These are phyloP conservation scores for Lydus trimaculatus DNA, from an alignment of 2,888 invertebrate genomes.

Conservation along the genomic window DNA sequence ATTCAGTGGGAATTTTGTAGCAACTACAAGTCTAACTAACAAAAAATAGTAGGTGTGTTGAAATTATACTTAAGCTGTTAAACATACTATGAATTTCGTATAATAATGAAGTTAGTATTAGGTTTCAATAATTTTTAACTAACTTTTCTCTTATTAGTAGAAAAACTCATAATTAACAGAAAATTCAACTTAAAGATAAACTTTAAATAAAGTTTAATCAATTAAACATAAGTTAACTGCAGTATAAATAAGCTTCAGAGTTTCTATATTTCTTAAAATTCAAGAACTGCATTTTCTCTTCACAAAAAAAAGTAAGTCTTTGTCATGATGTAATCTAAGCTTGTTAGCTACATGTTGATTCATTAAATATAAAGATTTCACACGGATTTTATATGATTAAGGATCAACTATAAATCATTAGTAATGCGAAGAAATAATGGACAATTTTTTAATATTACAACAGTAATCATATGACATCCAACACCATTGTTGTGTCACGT, in stretches of 20 bases:
- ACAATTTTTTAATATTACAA: slow-evolving; percentile 23
- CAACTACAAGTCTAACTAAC: too few species aligned
- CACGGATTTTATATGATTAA: neutral
- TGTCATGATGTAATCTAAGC: neutral
- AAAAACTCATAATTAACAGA: neutral
- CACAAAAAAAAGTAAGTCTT: neutral
- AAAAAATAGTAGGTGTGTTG: too few species aligned
- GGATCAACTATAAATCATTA: slow-evolving; percentile 17
- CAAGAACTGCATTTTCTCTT: too few species aligned
- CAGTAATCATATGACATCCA: slow-evolving; percentile 21
- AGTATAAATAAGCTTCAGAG: neutral
- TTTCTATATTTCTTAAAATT: neutral
- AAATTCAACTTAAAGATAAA: neutral
- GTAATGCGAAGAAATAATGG: slow-evolving; percentile 20
- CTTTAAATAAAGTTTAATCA: neutral
- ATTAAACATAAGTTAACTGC: neutral
- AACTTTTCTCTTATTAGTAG: too few species aligned
- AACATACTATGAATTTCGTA: neutral
- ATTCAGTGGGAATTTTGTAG: too few species aligned
- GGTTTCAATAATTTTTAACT: too few species aligned
- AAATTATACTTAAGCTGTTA: too few species aligned
- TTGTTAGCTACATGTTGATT: neutral
- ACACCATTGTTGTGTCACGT: slow-evolving; percentile 28
- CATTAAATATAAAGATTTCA: neutral
- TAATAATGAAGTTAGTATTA: too few species aligned